Conservation (phyloP, 1,140 invertebrate species). For the Pseudomyrmex flavicornis region DNA sequence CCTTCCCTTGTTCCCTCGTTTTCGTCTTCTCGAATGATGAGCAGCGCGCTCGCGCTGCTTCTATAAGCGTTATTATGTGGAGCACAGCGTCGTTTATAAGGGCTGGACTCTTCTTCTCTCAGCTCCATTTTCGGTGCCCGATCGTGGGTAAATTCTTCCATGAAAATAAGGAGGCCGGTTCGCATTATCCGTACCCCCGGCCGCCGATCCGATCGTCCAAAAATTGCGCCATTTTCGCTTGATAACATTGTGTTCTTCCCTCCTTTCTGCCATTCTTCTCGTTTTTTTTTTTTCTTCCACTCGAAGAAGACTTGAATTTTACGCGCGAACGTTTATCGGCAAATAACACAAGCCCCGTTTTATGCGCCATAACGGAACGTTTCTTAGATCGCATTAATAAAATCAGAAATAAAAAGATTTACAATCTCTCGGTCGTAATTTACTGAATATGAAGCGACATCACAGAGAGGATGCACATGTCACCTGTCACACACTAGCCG, state of each 20-base stretch:
- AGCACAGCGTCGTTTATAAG: conserved; percentile 61
- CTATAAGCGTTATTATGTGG: conserved; percentile 71
- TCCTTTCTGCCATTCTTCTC: too few relatives aligned
- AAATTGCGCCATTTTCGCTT: conserved; percentile 35
- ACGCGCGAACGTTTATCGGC: neutral
- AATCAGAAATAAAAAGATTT: neutral
- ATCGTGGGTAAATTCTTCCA: conserved; percentile 72
- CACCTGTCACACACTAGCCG: conserved; percentile 12
- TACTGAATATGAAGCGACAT: conserved; percentile 2
- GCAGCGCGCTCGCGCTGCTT: conserved; percentile 42
- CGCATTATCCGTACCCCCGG: conserved; percentile 40
- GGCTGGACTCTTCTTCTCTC: conserved; percentile 10
- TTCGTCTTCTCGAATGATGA: conserved; percentile 61
- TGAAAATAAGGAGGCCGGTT: conserved; percentile 63
- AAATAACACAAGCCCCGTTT: neutral
- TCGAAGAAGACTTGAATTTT: neutral
- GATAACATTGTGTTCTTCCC: neutral
- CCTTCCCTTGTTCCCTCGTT: neutral
- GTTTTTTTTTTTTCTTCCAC: neutral
- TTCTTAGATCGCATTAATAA: neutral
- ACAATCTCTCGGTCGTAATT: conserved; percentile 11
- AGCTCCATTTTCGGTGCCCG: conserved; percentile 36
- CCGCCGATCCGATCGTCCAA: conserved; percentile 6
- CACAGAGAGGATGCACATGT: conserved; percentile 2
- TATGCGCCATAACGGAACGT: conserved; percentile 23